A percentile compares a stretch with the other conserved stretches of the same genome.
phyloP scores from a whole-genome alignment of 2,797 vertebrate genomes.

The Neosilurus mollespiculum region DNA sequence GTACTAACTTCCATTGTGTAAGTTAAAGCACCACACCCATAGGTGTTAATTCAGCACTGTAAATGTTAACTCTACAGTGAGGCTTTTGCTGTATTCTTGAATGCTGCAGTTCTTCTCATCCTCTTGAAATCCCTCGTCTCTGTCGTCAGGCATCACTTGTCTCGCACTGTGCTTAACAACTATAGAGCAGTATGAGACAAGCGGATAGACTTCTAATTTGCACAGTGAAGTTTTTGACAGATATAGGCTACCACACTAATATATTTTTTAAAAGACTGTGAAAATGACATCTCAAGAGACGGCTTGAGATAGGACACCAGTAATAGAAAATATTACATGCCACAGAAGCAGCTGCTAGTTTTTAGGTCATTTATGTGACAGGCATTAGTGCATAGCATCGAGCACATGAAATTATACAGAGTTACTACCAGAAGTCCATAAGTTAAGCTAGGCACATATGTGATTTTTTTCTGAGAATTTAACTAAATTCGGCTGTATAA shows the following conservation, averaged over 20 bases:
- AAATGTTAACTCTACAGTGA: neutral
- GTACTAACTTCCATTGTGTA: neutral
- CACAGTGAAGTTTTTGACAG: conserved; percentile 31
- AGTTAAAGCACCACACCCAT: neutral
- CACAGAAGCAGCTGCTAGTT: conserved; percentile 18
- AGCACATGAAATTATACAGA: neutral
- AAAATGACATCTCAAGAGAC: conserved; percentile 26
- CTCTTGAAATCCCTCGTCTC: conserved; percentile 15
- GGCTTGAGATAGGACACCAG: conserved; percentile 17
- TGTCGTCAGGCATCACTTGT: conserved; percentile 32
- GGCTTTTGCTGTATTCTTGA: conserved; percentile 12
- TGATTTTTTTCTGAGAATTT: neutral
- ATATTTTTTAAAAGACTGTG: conserved; percentile 25
- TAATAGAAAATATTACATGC: conserved; percentile 33
- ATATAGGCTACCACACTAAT: conserved; percentile 30
- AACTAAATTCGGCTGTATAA: conserved; percentile 6
- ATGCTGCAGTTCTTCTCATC: conserved; percentile 18
- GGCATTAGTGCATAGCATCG: neutral
- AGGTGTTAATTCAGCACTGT: conserved; percentile 9
- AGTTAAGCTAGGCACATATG: conserved; percentile 1
- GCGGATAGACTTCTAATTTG: conserved; percentile 28
- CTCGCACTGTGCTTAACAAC: conserved; percentile 17
- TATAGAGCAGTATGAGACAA: conserved; percentile 18
- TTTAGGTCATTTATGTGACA: conserved; percentile 25
- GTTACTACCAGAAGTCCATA: neutral